Conservation (phyloP, 1,140 invertebrate genomes). For the Sitodiplosis mosellana region DNA sequence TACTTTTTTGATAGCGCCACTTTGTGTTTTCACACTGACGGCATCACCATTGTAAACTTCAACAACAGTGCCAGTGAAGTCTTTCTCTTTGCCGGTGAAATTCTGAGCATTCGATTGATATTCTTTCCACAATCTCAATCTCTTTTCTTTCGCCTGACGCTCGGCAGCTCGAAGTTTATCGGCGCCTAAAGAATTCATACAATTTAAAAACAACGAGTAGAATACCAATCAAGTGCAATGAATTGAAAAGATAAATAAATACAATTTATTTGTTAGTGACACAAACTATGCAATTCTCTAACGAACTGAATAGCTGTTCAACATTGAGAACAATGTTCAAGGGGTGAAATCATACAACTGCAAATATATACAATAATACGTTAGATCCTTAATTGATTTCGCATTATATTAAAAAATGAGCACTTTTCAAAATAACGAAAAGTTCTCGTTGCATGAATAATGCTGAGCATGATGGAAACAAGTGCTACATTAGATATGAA, state of each 20-base stretch:
- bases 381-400: constrained; percentile 7
- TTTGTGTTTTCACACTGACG: constrained; percentile 61
- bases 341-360: constrained; percentile 23
- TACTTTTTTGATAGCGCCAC: constrained; percentile 72
- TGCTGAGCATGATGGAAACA: constrained; percentile 3
- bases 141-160: constrained; percentile 71
- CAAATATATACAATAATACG: constrained; percentile 3
- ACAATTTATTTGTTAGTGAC: too few relatives aligned
- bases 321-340: constrained; percentile 11
- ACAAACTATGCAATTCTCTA: too few relatives aligned
- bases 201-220: not conserved
- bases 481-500: not conserved
- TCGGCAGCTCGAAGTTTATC: constrained; percentile 73
- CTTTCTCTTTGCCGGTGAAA: constrained; percentile 59
- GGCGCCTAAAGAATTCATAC: constrained; percentile 31
- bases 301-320: too few relatives aligned
- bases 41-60: constrained; percentile 93
- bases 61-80: constrained; percentile 68
- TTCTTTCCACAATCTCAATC: constrained; percentile 76
- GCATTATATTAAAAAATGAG: constrained; percentile 3
- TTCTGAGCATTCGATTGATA: constrained; percentile 44
- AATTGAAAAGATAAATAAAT: too few relatives aligned
- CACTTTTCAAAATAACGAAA: not conserved
- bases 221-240: too few relatives aligned
- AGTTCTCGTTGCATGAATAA: not conserved